Percentiles rank a stretch among this genome's conserved stretches.
These are phyloP conservation scores for Parapristionchus giblindavisi DNA, from an alignment of 2,888 invertebrate genomes.

Conservation along the genomic window DNA sequence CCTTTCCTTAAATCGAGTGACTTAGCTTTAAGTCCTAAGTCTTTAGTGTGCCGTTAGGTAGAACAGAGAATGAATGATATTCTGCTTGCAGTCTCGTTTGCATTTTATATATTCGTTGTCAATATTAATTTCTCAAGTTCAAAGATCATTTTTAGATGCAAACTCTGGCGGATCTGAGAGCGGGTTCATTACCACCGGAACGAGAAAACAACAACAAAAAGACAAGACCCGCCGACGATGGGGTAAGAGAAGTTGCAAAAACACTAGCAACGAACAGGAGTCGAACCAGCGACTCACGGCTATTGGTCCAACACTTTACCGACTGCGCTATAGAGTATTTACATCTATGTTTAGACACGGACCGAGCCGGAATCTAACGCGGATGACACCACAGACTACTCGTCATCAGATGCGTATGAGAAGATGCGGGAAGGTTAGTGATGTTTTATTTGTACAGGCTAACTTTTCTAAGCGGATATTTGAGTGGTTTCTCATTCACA, in stretches of 20 bases:
- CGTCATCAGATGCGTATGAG: slow-evolving; percentile 59
- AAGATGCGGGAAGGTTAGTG: slow-evolving; percentile 36
- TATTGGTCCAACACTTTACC: neutral
- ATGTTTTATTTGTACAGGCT: neutral
- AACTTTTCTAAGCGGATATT: neutral
- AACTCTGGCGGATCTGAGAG: slow-evolving; percentile 61
- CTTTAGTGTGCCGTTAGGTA: no score
- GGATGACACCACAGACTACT: slow-evolving; percentile 68
- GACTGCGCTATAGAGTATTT: neutral
- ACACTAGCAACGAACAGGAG: no score
- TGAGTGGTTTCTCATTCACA: neutral
- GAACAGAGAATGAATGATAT: no score
- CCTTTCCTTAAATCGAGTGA: no score
- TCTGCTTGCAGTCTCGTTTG: no score
- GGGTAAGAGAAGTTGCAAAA: slow-evolving; percentile 1
- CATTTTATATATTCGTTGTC: no score
- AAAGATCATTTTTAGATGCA: slow-evolving; percentile 51
- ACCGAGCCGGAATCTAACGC: slow-evolving; percentile 66
- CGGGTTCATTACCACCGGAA: slow-evolving; percentile 63
- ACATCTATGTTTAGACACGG: slow-evolving; percentile 38
- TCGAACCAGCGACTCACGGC: no score
- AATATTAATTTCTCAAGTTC: neutral
- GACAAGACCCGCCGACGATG: slow-evolving; percentile 28
- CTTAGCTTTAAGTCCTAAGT: no score
- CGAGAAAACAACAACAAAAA: slow-evolving; percentile 40